Base-by-base conservation (phyloP, 2,888 invertebrate genomes). In the Tortricodes alternella region DNA sequence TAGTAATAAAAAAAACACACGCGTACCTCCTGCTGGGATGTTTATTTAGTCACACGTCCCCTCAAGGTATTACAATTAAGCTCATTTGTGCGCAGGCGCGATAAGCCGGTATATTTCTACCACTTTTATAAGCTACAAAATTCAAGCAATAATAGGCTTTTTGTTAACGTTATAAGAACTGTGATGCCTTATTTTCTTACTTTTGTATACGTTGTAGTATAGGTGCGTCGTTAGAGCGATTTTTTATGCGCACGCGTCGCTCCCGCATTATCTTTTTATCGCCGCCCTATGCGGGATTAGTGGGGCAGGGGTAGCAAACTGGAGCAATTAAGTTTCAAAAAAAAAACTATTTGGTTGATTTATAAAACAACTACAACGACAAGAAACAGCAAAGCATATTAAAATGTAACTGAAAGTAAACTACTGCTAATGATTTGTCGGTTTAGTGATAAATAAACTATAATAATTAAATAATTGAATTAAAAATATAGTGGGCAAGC, bases 241-340 rank as follows among this genome's bases (percentile, higher is more conserved):
- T 78, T 82, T 82, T 83, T 80, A 80, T 87, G 89, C 89, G 89
- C 89, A 86, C 89, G 89, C 89, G 89, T 75, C 88, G 78, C 58
- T 67, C 78, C 82, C 83, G 85, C 82, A 87, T 90, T 90, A 90
- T 89, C 89, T 88, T 89, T 90, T 90, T 90, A 90, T 89, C 89
- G 88, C 78, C 74, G 83, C 89, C 89, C 89, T 87, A 87, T 83
- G 83, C 77, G 61, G 86, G 89, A 89, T 89, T 88, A 88, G 65
- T 73, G 69, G 61, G 60, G 48, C 84, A 87, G 89, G 61, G 68
- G 80, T 80, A 58, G 41, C 9, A 21, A 83, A 84, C 80, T 11
- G 3, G 1, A 34, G 13, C 9, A 16, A 24, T 27, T 3, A 5
- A 3, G 3, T 13, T 27, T 3, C 19, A 5, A 5, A 9, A 9